Percentiles rank a stretch among this genome's conserved stretches.
Evolutionary conservation across 2,113 vertebrate species (phyloP).

Genomic region (Microcebus ravelobensis): DNA sequence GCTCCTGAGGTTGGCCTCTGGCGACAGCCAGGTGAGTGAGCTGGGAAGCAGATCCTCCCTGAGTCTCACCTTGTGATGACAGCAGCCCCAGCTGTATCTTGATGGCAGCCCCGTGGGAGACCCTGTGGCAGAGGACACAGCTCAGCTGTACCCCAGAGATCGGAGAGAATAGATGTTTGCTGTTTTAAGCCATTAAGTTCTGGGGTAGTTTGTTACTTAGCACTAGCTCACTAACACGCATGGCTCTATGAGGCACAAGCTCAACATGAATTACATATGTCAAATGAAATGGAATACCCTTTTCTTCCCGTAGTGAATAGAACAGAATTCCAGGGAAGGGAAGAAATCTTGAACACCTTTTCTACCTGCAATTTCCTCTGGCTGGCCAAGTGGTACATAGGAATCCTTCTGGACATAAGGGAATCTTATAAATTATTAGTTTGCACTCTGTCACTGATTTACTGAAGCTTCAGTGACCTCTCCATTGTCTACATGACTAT

Average conservation of each 20-base stretch:
- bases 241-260: neutral
- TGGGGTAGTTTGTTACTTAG: neutral
- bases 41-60: neutral
- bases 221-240: neutral
- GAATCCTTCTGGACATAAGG: neutral
- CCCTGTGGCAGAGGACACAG: neutral
- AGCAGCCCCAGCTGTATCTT: neutral
- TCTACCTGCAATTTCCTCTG: neutral
- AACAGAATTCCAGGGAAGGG: neutral
- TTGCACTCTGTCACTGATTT: neutral
- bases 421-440: neutral
- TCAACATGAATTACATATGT: neutral
- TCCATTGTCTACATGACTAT: neutral
- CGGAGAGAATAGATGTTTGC: neutral
- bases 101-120: neutral
- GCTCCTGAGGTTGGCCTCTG: neutral
- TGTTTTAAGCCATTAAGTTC: neutral
- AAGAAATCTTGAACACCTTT: neutral
- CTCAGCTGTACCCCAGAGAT: neutral
- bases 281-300: neutral
- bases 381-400: neutral
- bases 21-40: neutral
- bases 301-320: neutral
- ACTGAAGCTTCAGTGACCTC: neutral
- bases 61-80: fast-evolving